Conservation (phyloP, 1,140 invertebrate species). For the Diabrotica undecimpunctata region DNA sequence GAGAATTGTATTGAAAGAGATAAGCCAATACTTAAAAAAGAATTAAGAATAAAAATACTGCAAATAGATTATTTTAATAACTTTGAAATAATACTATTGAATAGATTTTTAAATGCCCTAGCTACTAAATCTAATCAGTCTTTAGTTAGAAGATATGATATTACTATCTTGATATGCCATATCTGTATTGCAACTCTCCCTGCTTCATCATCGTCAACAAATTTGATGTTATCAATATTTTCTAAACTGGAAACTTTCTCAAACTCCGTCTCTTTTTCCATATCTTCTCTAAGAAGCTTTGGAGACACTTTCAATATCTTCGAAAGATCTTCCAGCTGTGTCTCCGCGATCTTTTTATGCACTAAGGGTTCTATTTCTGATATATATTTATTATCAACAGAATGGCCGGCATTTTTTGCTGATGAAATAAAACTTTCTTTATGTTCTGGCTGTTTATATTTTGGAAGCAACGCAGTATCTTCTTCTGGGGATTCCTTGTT, state of each 20-base stretch:
- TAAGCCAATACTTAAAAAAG: too few relatives aligned
- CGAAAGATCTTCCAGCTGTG: constrained; percentile 41
- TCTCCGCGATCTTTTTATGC: constrained; percentile 30
- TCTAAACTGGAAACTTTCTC: constrained; percentile 48
- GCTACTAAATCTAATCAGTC: constrained; percentile 18
- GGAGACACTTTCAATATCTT: constrained; percentile 29
- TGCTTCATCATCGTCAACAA: constrained; percentile 51
- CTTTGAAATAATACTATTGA: too few relatives aligned
- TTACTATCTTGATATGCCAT: constrained; percentile 42
- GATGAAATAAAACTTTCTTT: constrained; percentile 31
- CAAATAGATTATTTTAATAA: too few relatives aligned
- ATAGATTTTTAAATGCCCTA: too few relatives aligned
- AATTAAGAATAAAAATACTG: too few relatives aligned
- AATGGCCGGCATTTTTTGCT: not conserved
- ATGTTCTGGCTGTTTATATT: constrained; percentile 22
- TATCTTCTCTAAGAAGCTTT: constrained; percentile 23
- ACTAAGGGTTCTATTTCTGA: constrained; percentile 23
- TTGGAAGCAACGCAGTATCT: constrained; percentile 37
- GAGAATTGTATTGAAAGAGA: too few relatives aligned
- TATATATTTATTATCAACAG: constrained; percentile 25
- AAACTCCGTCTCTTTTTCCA: constrained; percentile 51
- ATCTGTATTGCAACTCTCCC: constrained; percentile 35
- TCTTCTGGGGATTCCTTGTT: constrained; percentile 46
- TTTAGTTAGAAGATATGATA: constrained; percentile 38
- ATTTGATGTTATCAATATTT: constrained; percentile 50